Evolutionary conservation across 1,140 invertebrate genomes (phyloP).

Genomic region (Hermetia illucens): DNA sequence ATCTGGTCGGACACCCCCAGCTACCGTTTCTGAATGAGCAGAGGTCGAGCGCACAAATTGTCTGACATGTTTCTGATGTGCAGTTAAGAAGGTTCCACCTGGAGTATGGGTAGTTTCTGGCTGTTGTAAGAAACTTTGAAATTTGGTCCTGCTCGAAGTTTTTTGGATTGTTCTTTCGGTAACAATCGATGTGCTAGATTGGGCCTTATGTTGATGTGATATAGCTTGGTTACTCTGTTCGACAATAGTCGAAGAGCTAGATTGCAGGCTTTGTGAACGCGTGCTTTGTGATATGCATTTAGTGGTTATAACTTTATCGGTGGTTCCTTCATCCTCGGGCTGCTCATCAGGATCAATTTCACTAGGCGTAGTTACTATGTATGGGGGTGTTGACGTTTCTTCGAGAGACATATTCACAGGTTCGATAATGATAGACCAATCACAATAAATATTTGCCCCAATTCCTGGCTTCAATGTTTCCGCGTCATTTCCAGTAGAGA

Average conservation of each 20-base stretch:
- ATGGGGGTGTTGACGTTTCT: conserved; percentile 18
- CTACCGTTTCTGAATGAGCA: conserved; percentile 26
- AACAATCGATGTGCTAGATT: conserved; percentile 26
- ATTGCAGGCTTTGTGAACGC: conserved; percentile 26
- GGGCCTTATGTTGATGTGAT: conserved; percentile 23
- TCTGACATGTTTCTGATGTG: conserved; percentile 28
- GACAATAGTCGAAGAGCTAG: conserved; percentile 10
- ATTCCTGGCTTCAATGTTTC: too few species aligned
- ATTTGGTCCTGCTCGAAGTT: conserved; percentile 15
- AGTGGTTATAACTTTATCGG: conserved; percentile 3
- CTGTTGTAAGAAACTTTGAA: conserved; percentile 28
- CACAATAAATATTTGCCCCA: too few species aligned
- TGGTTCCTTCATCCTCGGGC: conserved; percentile 1
- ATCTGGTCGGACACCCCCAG: conserved; percentile 13
- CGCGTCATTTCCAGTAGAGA: too few species aligned
- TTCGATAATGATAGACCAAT: too few species aligned
- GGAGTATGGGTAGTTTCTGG: conserved; percentile 17
- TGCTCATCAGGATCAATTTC: conserved; percentile 24
- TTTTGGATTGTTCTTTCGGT: conserved; percentile 20
- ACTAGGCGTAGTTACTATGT: conserved; percentile 28
- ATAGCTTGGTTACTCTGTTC: conserved; percentile 7
- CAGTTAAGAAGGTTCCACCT: conserved; percentile 17
- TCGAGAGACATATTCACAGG: conserved; percentile 9
- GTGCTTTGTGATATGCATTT: conserved; percentile 22
- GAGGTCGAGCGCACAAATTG: conserved; percentile 30